Evolutionary conservation across 2,113 vertebrate species (phyloP).

Genomic region (Gymnocephalus cernua): DNA sequence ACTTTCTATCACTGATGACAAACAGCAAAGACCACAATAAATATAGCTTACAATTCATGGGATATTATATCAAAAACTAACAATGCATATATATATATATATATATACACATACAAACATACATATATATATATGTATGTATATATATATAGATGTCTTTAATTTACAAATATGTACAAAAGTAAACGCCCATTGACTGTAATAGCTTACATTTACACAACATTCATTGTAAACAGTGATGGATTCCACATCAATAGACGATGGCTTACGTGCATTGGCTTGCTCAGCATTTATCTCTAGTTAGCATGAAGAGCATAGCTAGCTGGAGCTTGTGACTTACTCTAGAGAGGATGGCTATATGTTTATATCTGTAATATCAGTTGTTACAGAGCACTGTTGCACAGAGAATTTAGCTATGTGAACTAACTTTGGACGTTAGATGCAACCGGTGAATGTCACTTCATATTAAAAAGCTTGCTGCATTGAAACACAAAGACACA

Average conservation of each 20-base stretch:
- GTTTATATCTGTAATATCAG: conserved; percentile 48
- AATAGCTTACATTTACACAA: conserved; percentile 65
- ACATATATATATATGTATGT: neutral
- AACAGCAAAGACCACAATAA: conserved; percentile 44
- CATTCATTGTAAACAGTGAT: conserved; percentile 78
- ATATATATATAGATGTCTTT: conserved; percentile 48
- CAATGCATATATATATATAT: conserved; percentile 27
- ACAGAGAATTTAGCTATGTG: conserved; percentile 33
- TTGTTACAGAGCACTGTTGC: conserved; percentile 47
- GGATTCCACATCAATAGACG: conserved; percentile 54
- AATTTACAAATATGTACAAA: conserved; percentile 77
- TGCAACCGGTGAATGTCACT: conserved; percentile 69
- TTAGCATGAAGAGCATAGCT: conserved; percentile 70
- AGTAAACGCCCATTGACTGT: conserved; percentile 52
- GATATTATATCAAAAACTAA: conserved; percentile 41
- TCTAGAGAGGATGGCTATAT: conserved; percentile 52
- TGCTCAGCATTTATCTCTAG: conserved; percentile 54
- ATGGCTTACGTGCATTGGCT: conserved; percentile 65
- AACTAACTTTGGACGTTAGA: conserved; percentile 60
- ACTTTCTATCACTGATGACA: conserved; percentile 12
- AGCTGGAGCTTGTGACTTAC: conserved; percentile 55
- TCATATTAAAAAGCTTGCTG: conserved; percentile 67
- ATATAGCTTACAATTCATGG: conserved; percentile 42
- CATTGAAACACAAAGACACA: conserved; percentile 53
- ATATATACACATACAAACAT: neutral